These are phyloP conservation scores for Sceloporus undulatus DNA, from an alignment of 2,113 vertebrate genomes.

Conservation along the genomic window DNA sequence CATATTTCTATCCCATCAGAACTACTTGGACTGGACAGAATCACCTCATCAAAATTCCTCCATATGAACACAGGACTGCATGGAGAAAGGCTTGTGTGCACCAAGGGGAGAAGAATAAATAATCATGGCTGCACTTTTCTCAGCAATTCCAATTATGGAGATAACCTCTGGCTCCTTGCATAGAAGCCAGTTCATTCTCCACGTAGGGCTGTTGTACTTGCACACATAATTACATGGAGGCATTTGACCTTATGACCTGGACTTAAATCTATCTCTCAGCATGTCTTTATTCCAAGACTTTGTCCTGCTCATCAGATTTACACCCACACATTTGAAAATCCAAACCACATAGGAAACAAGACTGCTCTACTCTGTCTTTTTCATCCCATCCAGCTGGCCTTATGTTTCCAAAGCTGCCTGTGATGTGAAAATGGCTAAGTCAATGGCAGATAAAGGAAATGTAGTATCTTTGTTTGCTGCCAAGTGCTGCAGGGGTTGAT, in stretches of 20 bases:
- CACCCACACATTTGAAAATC: neutral
- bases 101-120: neutral
- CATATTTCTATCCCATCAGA: neutral
- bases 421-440: neutral
- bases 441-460: too few relatives aligned
- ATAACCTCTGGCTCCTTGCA: neutral
- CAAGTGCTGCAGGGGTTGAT: neutral
- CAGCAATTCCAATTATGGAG: neutral
- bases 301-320: neutral
- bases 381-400: neutral
- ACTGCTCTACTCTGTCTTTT: neutral
- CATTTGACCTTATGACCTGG: neutral
- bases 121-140: neutral
- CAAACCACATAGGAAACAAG: neutral
- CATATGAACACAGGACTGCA: neutral
- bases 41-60: neutral
- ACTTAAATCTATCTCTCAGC: neutral
- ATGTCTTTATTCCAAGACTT: too few relatives aligned
- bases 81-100: neutral
- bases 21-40: too few relatives aligned
- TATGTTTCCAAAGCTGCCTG: neutral
- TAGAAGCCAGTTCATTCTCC: neutral
- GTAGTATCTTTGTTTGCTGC: neutral
- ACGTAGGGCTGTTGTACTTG: neutral
- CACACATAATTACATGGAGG: neutral